Conservation (phyloP, 2,888 invertebrate species). For the Seladonia tumulorum region DNA sequence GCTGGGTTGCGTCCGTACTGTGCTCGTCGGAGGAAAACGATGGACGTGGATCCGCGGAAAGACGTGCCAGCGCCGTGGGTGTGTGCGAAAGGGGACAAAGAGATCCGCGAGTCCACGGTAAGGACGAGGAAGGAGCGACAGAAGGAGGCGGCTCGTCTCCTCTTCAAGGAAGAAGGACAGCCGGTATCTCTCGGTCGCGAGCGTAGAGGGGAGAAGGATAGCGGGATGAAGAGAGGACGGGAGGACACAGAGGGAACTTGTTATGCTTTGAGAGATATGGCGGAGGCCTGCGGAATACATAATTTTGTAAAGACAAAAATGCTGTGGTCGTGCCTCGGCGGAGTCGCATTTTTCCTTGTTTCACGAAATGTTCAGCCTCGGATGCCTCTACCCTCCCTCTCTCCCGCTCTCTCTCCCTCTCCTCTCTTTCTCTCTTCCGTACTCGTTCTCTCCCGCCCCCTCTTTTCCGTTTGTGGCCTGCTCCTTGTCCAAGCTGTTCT, state of each 20-base stretch:
- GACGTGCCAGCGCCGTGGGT: slow-evolving; percentile 56
- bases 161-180: slow-evolving; percentile 58
- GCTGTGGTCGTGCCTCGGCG: slow-evolving; percentile 83
- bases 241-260: slow-evolving; percentile 82
- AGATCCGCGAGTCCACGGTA: slow-evolving; percentile 27
- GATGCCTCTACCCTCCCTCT: slow-evolving; percentile 62
- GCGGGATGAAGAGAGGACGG: slow-evolving; percentile 55
- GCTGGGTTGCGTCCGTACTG: slow-evolving; percentile 57
- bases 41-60: slow-evolving; percentile 69
- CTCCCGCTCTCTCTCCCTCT: slow-evolving; percentile 25
- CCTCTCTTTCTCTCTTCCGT: slow-evolving; percentile 29
- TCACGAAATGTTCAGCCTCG: slow-evolving; percentile 82
- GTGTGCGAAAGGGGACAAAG: slow-evolving; percentile 64
- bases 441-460: slow-evolving; percentile 40
- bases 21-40: slow-evolving; percentile 64
- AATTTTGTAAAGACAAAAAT: slow-evolving; percentile 85
- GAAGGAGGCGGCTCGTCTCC: slow-evolving; percentile 34
- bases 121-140: slow-evolving; percentile 20
- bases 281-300: slow-evolving; percentile 84
- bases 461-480: slow-evolving; percentile 63
- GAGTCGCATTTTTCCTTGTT: slow-evolving; percentile 84
- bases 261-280: slow-evolving; percentile 84
- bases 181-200: slow-evolving; percentile 58
- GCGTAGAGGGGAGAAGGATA: slow-evolving; percentile 45
- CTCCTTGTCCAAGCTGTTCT: slow-evolving; percentile 70